Conservation (phyloP, 2,888 invertebrate genomes). For the Mamestra brassicae region DNA sequence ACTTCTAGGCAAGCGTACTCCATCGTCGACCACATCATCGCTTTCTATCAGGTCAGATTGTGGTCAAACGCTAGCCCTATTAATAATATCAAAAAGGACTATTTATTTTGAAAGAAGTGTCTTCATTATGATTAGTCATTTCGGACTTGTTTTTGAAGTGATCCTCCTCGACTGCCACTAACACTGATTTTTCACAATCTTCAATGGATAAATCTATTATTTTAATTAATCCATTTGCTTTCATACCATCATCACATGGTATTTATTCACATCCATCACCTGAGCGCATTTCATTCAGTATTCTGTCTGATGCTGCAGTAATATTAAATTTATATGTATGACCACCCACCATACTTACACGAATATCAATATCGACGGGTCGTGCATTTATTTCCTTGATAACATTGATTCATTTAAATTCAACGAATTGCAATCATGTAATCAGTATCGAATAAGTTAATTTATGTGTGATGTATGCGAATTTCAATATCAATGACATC, state of each 20-base stretch:
- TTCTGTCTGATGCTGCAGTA: neutral
- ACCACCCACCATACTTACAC: neutral
- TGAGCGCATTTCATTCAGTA: neutral
- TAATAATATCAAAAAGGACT: too few species aligned
- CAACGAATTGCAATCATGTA: slow-evolving; percentile 32
- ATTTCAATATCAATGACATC: neutral
- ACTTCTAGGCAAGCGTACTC: too few species aligned
- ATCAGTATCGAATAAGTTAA: slow-evolving; percentile 12
- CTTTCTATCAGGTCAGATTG: too few species aligned
- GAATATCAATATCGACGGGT: slow-evolving; percentile 10
- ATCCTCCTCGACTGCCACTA: neutral
- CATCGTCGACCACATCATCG: too few species aligned
- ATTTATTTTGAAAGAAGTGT: neutral
- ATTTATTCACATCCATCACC: slow-evolving; percentile 1
- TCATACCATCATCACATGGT: neutral
- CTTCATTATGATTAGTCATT: neutral
- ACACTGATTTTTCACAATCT: neutral
- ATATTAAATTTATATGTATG: slow-evolving; percentile 27
- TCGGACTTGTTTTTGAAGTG: neutral
- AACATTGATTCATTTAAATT: slow-evolving; percentile 20
- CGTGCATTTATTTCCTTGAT: slow-evolving; percentile 23
- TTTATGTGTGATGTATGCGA: neutral
- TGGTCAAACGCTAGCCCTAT: too few species aligned
- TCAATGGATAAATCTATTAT: neutral
- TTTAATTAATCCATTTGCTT: neutral